phyloP scores from a whole-genome alignment of 2,113 vertebrate genomes.

The Myrmophylax atrothorax region DNA sequence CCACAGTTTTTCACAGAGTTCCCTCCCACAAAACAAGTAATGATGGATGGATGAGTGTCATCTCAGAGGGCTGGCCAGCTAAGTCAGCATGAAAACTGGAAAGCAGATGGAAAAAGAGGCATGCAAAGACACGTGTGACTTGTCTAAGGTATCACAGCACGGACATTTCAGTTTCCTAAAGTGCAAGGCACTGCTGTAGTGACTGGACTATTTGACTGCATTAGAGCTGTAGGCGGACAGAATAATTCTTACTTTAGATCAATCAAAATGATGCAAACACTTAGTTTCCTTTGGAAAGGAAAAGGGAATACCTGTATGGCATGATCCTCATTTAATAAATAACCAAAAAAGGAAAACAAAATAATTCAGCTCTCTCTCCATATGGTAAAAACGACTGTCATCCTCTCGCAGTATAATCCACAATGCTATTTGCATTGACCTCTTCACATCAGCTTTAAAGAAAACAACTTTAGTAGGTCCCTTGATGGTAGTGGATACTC shows the following conservation, averaged over 20 bases:
- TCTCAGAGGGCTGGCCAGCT: neutral
- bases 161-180: neutral
- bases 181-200: neutral
- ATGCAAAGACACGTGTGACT: neutral
- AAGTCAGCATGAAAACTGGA: neutral
- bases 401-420: constrained; percentile 43
- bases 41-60: neutral
- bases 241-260: constrained; percentile 50
- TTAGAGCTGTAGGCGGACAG: neutral
- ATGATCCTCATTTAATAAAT: constrained; percentile 59
- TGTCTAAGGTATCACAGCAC: neutral
- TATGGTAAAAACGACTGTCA: constrained; percentile 59
- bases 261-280: constrained; percentile 55
- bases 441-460: constrained; percentile 69
- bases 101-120: neutral
- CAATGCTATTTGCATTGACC: constrained; percentile 42
- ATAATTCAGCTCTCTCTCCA: constrained; percentile 58
- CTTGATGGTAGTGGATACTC: constrained; percentile 55
- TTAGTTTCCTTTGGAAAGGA: constrained; percentile 53
- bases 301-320: constrained; percentile 43
- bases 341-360: constrained; percentile 51
- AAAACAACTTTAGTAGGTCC: constrained; percentile 65
- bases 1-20: neutral
- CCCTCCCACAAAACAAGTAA: neutral
- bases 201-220: neutral